Conservation (phyloP, 2,113 vertebrate genomes). For the Coracopsis vasa region DNA sequence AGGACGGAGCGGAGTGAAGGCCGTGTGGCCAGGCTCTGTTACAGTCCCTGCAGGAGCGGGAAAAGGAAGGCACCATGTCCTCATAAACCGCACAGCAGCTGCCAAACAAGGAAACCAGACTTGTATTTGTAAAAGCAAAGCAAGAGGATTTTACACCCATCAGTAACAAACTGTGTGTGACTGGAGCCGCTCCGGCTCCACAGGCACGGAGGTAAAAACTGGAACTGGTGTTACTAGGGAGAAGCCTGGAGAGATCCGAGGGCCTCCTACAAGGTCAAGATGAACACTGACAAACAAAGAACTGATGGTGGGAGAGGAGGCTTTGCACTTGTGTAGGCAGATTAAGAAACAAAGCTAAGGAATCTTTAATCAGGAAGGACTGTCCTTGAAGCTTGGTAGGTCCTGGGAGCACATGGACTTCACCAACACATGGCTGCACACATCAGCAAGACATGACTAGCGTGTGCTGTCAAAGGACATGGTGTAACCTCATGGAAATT, state of each 20-base stretch:
- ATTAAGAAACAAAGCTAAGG: background rate
- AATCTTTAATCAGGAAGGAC: background rate
- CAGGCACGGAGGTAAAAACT: background rate
- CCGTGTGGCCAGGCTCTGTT: background rate
- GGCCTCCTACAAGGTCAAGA: background rate
- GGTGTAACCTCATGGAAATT: background rate
- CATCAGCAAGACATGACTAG: background rate
- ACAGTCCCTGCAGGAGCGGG: background rate
- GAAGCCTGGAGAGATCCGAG: background rate
- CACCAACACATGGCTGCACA: background rate
- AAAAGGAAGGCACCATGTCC: background rate
- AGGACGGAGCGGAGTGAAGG: background rate
- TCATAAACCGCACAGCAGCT: background rate
- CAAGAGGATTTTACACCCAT: background rate
- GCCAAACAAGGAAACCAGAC: background rate
- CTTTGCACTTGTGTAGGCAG: background rate
- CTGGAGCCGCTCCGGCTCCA: background rate
- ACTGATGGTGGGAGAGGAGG: background rate
- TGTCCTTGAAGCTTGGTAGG: background rate
- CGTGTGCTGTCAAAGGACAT: background rate
- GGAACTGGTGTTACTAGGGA: background rate
- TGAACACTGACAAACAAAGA: background rate
- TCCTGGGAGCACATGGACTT: background rate
- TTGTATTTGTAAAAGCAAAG: background rate
- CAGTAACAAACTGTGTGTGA: background rate